Percentiles rank a stretch among this genome's conserved stretches.
Conservation (phyloP, 2,113 vertebrate genomes). For the Uria aalge region DNA sequence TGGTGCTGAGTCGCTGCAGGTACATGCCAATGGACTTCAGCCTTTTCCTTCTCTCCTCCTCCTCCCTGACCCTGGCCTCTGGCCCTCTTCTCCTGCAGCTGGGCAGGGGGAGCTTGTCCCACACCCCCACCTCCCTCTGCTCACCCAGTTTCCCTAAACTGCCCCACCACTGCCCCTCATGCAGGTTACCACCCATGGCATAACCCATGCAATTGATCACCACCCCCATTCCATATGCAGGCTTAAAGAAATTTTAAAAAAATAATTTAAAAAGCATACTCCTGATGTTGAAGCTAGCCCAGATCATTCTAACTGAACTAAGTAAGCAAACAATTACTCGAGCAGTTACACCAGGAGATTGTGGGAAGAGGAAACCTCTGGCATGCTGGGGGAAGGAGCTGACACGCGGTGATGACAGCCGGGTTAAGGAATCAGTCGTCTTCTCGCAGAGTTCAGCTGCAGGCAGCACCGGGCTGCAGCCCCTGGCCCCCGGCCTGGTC, state of each 20-base stretch:
- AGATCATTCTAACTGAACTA: neutral
- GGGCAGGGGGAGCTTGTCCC: neutral
- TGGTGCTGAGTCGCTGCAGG: neutral
- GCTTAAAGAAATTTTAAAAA: neutral
- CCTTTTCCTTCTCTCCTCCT: neutral
- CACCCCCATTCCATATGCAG: neutral
- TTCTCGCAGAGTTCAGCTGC: rapidly evolving
- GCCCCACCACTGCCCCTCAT: neutral
- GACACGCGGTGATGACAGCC: neutral
- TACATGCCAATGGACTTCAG: neutral
- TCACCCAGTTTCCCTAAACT: neutral
- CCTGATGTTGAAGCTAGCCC: neutral
- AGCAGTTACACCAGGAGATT: neutral
- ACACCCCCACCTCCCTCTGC: neutral
- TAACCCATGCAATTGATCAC: neutral
- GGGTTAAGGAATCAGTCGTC: neutral
- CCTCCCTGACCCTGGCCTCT: neutral
- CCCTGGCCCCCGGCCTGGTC: rapidly evolving
- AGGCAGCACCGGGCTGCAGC: neutral
- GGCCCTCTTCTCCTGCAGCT: neutral
- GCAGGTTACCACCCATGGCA: neutral
- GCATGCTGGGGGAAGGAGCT: neutral
- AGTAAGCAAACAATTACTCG: neutral
- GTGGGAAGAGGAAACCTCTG: neutral
- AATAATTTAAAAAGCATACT: neutral